Evolutionary conservation across 1,140 invertebrate genomes (phyloP).

Genomic region (Epicauta chinensis): DNA sequence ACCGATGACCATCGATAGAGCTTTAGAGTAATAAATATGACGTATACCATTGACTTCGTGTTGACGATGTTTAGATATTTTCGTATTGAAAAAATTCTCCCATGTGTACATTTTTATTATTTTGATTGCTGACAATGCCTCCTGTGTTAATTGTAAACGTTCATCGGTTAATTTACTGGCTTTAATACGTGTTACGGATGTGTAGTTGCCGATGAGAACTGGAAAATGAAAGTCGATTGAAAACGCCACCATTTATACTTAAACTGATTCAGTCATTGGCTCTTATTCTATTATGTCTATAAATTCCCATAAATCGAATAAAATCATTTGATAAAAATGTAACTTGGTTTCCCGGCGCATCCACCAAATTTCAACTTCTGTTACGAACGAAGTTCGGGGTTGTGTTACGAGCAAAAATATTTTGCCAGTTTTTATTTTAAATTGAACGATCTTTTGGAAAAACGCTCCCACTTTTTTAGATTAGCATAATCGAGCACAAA

Average conservation of each 20-base stretch:
- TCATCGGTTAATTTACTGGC: conserved; percentile 58
- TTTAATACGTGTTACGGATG: conserved; percentile 15
- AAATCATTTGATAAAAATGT: not conserved
- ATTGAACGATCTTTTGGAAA: too few species aligned
- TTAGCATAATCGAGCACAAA: too few species aligned
- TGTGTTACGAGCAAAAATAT: too few species aligned
- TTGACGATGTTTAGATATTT: conserved; percentile 7
- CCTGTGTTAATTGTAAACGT: conserved; percentile 75
- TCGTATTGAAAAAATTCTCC: conserved; percentile 65
- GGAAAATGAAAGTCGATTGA: conserved; percentile 2
- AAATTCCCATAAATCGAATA: not conserved
- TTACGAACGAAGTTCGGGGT: too few species aligned
- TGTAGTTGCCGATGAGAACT: conserved; percentile 24
- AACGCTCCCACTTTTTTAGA: too few species aligned
- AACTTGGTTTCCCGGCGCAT: not conserved
- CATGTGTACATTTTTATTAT: conserved; percentile 87
- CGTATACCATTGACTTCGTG: conserved; percentile 19
- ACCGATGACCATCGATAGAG: conserved; percentile 12
- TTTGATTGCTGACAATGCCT: conserved; percentile 73
- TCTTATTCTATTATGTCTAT: too few species aligned
- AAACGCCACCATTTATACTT: too few species aligned
- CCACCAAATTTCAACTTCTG: too few species aligned
- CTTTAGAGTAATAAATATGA: conserved; percentile 22
- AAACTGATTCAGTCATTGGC: too few species aligned
- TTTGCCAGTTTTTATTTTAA: too few species aligned